A percentile compares a stretch with the other conserved stretches of the same genome.
phyloP scores from a whole-genome alignment of 2,888 invertebrate species.

The Eueremaeus valkanovi region DNA sequence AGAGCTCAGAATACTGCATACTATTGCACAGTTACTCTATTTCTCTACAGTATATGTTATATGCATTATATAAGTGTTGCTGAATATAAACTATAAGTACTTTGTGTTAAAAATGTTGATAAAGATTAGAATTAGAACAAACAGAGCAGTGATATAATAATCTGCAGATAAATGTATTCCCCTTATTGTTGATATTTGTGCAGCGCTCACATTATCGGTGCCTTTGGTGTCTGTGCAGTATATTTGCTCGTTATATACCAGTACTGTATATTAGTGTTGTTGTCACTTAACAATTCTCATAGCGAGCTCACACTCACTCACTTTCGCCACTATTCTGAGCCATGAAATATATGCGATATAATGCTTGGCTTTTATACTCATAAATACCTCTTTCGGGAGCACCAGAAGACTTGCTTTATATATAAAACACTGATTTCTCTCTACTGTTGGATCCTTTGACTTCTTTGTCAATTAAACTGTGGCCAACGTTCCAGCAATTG shows the following conservation, averaged over 20 bases:
- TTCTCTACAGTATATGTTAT: too few species aligned
- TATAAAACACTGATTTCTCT: constrained; percentile 16
- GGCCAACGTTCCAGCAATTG: constrained; percentile 23
- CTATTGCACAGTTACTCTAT: too few species aligned
- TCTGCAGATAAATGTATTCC: too few species aligned
- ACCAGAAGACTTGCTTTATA: constrained; percentile 18
- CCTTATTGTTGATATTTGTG: neutral
- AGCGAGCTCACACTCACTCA: constrained; percentile 5
- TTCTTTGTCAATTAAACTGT: constrained; percentile 21
- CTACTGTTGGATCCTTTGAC: neutral
- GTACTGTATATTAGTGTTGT: constrained; percentile 18
- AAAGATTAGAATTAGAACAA: neutral
- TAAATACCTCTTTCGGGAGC: constrained; percentile 33
- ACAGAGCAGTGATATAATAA: neutral
- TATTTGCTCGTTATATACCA: neutral
- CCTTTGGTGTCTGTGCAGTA: neutral
- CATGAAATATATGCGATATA: constrained; percentile 14
- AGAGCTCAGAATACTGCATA: too few species aligned
- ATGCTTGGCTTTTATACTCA: neutral
- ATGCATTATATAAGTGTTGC: too few species aligned
- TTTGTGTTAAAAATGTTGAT: neutral
- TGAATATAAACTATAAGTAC: too few species aligned
- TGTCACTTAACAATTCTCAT: constrained; percentile 10
- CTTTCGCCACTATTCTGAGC: constrained; percentile 6
- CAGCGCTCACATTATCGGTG: constrained; percentile 1